Conservation (phyloP, 2,113 vertebrate species). For the Scolopax mira region DNA sequence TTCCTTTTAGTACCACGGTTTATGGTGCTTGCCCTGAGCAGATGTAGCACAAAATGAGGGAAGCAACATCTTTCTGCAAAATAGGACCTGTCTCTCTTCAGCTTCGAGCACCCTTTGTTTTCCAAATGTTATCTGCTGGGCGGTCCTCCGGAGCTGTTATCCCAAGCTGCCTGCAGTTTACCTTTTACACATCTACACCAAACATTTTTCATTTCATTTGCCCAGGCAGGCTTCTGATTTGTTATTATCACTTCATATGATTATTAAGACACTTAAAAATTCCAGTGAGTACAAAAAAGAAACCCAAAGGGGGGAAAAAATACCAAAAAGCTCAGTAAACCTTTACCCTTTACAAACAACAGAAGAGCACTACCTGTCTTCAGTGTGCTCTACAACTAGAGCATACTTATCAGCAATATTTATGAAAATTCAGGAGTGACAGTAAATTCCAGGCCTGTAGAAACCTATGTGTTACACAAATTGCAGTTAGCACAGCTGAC, state of each 20-base stretch:
- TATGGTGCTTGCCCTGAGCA: neutral
- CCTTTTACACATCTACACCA: neutral
- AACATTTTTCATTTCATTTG: neutral
- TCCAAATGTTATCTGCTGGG: neutral
- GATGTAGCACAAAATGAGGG: neutral
- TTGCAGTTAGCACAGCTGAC: neutral
- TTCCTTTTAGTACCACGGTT: neutral
- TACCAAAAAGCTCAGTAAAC: neutral
- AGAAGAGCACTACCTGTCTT: neutral
- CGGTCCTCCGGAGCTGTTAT: neutral
- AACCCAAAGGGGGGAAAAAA: neutral
- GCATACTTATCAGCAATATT: neutral
- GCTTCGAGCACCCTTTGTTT: neutral
- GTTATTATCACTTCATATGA: neutral
- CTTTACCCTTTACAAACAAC: neutral
- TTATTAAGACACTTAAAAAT: neutral
- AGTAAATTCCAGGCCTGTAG: neutral
- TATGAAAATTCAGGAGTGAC: neutral
- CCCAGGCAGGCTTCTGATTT: neutral
- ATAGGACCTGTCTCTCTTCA: neutral
- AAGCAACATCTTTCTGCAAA: neutral
- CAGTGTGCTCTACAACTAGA: neutral
- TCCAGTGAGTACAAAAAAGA: neutral
- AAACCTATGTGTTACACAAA: neutral
- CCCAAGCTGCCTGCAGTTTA: neutral